A percentile compares a stretch with the other conserved stretches of the same genome.
Evolutionary conservation across 2,797 vertebrate species (phyloP).

Genomic region (Antrozous pallidus): DNA sequence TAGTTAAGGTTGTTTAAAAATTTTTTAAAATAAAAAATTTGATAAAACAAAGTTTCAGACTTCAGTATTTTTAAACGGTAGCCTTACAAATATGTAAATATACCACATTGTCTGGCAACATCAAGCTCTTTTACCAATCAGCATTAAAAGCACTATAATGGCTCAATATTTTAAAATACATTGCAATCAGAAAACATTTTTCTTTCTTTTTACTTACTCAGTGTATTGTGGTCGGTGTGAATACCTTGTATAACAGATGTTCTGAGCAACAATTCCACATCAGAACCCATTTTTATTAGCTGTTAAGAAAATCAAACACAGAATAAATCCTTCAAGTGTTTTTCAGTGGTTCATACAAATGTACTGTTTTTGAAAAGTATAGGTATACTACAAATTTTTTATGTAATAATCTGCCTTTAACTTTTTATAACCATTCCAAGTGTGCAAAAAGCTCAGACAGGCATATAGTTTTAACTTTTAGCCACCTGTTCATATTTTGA

Average conservation of each 20-base stretch:
- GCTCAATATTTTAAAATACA: slow-evolving; percentile 26
- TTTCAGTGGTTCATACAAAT: not conserved
- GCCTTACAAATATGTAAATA: not conserved
- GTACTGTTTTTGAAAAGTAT: not conserved
- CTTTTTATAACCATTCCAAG: not conserved
- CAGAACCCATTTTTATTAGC: slow-evolving; percentile 87
- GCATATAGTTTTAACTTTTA: not conserved
- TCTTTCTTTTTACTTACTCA: slow-evolving; percentile 70
- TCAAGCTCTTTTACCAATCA: slow-evolving; percentile 13
- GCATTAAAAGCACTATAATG: not conserved
- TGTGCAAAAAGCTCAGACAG: not conserved
- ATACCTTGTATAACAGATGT: slow-evolving; percentile 85
- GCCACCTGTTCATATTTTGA: not conserved
- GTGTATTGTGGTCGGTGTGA: slow-evolving; percentile 80
- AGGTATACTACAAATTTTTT: not conserved
- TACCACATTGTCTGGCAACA: not conserved
- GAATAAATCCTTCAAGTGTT: not conserved
- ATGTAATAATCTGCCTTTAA: not conserved
- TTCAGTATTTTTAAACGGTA: not conserved
- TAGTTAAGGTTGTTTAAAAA: not conserved
- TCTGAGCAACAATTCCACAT: slow-evolving; percentile 85
- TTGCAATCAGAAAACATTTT: not conserved
- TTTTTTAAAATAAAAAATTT: not conserved
- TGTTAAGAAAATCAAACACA: slow-evolving; percentile 76
- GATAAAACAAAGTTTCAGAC: not conserved